These are phyloP conservation scores for Rhombomys opimus DNA, from an alignment of 2,113 vertebrate species.

Conservation along the genomic window DNA sequence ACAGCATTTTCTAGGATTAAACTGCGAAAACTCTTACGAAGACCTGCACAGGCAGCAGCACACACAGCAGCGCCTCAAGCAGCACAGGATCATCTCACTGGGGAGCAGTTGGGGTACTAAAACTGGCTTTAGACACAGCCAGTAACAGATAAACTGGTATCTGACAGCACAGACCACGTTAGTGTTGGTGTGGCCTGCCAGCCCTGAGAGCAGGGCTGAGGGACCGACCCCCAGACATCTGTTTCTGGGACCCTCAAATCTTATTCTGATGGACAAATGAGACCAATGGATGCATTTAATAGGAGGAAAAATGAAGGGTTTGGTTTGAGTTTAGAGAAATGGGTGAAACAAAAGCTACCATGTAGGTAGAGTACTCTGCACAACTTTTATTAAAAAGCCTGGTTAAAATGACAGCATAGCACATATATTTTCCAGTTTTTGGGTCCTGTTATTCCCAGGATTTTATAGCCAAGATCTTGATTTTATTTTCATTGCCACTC, in stretches of 20 bases:
- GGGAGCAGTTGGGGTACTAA: not conserved
- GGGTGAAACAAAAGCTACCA: not conserved
- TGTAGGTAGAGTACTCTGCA: not conserved
- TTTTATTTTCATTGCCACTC: not conserved
- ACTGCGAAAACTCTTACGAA: not conserved
- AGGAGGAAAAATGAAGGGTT: not conserved
- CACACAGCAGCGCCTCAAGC: not conserved
- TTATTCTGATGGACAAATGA: not conserved
- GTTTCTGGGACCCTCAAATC: not conserved
- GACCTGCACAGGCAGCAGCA: not conserved
- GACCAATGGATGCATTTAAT: not conserved
- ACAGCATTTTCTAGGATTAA: not conserved
- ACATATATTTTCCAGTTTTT: not conserved
- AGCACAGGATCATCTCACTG: no score
- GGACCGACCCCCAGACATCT: not conserved
- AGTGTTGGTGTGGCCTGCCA: fast-evolving
- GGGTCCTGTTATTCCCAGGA: not conserved
- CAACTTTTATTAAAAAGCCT: not conserved
- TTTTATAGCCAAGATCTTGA: not conserved
- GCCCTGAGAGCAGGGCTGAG: not conserved
- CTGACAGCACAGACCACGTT: not conserved
- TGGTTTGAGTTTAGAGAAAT: not conserved
- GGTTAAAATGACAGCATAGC: not conserved
- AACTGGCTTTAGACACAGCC: not conserved
- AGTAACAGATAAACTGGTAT: not conserved